Conservation (phyloP, 2,113 vertebrate genomes). For the Perognathus longimembris region DNA sequence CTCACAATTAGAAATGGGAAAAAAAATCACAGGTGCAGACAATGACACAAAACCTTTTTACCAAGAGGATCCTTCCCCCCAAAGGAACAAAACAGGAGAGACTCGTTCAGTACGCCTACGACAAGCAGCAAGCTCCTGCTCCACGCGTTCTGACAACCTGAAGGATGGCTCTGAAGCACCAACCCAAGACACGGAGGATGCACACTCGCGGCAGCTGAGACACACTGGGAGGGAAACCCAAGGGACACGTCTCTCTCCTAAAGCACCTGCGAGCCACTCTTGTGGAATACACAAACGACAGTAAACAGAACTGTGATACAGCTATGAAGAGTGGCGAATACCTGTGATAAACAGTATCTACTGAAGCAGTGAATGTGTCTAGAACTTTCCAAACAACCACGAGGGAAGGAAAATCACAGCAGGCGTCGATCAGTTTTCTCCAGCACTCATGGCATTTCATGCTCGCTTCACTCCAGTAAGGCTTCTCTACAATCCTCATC, state of each 20-base stretch:
- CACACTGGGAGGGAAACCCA: not conserved
- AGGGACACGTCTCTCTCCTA: not conserved
- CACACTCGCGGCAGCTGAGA: slow-evolving; percentile 19
- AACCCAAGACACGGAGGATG: not conserved
- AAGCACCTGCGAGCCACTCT: slow-evolving; percentile 49
- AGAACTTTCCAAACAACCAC: not conserved
- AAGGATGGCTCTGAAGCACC: slow-evolving; percentile 12
- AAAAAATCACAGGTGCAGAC: slow-evolving; percentile 39
- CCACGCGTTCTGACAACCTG: not conserved
- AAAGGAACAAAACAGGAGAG: not conserved
- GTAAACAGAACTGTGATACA: no score
- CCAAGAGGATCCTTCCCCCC: not conserved
- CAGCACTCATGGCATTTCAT: not conserved
- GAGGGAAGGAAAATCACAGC: not conserved
- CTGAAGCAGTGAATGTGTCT: not conserved
- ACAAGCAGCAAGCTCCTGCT: not conserved
- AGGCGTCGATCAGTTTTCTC: not conserved
- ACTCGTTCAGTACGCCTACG: not conserved
- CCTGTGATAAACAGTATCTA: not conserved
- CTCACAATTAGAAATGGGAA: slow-evolving; percentile 24
- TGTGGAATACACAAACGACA: slow-evolving; percentile 5
- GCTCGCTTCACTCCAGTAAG: not conserved
- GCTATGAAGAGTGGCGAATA: not conserved
- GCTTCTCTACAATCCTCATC: not conserved
- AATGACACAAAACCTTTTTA: slow-evolving; percentile 7